Evolutionary conservation across 1,140 invertebrate species (phyloP), one percentile per base, ranked within the genome.

Genomic region (Telenomus remus): DNA sequence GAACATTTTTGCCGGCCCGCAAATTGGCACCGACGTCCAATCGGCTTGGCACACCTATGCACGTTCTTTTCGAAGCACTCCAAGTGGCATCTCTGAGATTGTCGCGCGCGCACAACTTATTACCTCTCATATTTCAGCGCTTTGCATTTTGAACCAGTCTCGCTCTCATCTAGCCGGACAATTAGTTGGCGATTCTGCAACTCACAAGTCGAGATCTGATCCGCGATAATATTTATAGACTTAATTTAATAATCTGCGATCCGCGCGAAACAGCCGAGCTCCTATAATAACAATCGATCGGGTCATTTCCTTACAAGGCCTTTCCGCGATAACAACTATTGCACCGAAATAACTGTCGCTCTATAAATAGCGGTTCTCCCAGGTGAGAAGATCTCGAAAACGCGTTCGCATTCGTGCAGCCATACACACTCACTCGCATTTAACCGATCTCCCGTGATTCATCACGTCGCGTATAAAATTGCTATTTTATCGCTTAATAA

Each of bases 41-140:
- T 66, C 63, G 47, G 54, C 46, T 66, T 54, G 64, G 64, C 64
- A 47, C 51, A 61, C 57, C 68, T 63, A 50, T 53, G 1, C n/a
- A 39, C n/a, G 37, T n/a, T 61, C 79, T 78, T 84, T 85, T 82
- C 82, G 82, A 85, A 85, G 79, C 82, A 82, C 82, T 60, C 80
- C 54, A 68, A 83, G 74, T 78, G n/a, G 82, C 78, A 79, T 76
- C 83, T 85, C 81, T 81, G 79, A 84, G 74, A 85, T n/a, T 84
- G 60, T 63, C 35, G 53, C 43, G 80, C 74, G n/a, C n/a, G n/a
- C n/a, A n/a, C 60, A 82, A 81, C 60, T 63, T 60, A 70, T 74
- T 70, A 55, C 65, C 79, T 79, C 63, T 14, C 13, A 39, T 39
- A 39, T 47, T 16, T 47, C 44, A 47, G 9, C 37, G 9, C 1